Evolutionary conservation across 2,888 invertebrate species (phyloP).

Genomic region (Tholera decimalis): DNA sequence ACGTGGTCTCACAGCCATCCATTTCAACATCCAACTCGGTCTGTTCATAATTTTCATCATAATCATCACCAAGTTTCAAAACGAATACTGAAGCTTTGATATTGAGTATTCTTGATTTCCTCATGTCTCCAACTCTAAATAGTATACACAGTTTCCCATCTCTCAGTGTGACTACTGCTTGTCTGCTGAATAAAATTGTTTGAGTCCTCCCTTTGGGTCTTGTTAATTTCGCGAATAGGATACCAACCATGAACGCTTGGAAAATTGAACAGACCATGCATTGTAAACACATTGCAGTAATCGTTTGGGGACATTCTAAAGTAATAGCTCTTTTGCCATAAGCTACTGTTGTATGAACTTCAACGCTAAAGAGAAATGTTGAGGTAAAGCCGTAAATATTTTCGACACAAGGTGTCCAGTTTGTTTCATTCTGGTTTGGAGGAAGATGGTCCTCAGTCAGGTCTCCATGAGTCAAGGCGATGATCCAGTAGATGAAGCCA

Average conservation of each 20-base stretch:
- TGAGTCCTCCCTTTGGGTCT: constrained; percentile 98
- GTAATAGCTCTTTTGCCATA: constrained; percentile 97
- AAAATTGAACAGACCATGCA: constrained; percentile 98
- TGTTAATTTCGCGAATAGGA: constrained; percentile 98
- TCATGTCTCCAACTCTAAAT: constrained; percentile 98
- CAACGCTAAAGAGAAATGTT: constrained; percentile 98
- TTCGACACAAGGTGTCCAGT: constrained; percentile 96
- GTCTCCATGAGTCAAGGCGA: constrained; percentile 97
- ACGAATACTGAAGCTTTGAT: constrained; percentile 97
- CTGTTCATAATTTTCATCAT: constrained; percentile 96
- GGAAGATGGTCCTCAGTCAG: constrained; percentile 93
- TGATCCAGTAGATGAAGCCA: constrained; percentile 97
- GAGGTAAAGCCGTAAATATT: constrained; percentile 97
- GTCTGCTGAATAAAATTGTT: constrained; percentile 97
- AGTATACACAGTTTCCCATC: constrained; percentile 96
- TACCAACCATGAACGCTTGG: constrained; percentile 95
- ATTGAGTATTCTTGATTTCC: constrained; percentile 98
- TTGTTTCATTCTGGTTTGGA: constrained; percentile 86
- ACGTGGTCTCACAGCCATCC: constrained; percentile 97
- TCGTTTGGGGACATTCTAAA: constrained; percentile 98
- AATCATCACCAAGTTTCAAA: constrained; percentile 95
- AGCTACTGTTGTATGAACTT: constrained; percentile 98
- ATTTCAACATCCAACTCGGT: constrained; percentile 94
- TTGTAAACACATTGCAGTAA: constrained; percentile 98
- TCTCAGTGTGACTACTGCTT: constrained; percentile 96